phyloP scores from a whole-genome alignment of 2,888 invertebrate species.

The Ernsta delagoae region DNA sequence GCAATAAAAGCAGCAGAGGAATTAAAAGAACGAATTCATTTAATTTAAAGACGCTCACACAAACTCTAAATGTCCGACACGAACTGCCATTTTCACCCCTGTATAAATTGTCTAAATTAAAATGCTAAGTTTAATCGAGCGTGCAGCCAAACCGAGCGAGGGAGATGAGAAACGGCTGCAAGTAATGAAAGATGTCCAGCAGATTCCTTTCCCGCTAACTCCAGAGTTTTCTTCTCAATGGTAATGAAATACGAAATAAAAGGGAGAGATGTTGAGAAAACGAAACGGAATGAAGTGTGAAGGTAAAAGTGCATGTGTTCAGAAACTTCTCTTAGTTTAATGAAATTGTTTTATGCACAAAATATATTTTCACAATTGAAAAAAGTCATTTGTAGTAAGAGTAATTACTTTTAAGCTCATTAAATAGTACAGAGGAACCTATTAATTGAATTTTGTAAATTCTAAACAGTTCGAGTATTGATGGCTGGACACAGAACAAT shows the following conservation, averaged over 20 bases:
- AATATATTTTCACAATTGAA: no score
- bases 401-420: no score
- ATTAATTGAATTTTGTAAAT: no score
- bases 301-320: background rate
- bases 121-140: slow-evolving; percentile 37
- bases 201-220: slow-evolving; percentile 30
- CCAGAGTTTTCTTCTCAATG: background rate
- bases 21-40: slow-evolving; percentile 20
- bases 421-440: no score
- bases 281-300: background rate
- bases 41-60: slow-evolving; percentile 25
- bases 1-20: background rate
- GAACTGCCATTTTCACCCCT: slow-evolving; percentile 33
- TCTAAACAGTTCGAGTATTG: no score
- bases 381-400: no score
- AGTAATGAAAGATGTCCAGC: slow-evolving; percentile 51
- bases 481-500: no score
- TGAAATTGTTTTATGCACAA: no score
- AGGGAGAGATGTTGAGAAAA: background rate
- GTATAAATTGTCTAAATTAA: slow-evolving; percentile 32
- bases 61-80: slow-evolving; percentile 33
- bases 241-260: background rate
- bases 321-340: no score
- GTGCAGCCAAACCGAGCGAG: slow-evolving; percentile 16
- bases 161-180: slow-evolving; percentile 30